A percentile compares a stretch with the other conserved stretches of the same genome.
Evolutionary conservation across 2,113 vertebrate species (phyloP).

Genomic region (Nanger granti): DNA sequence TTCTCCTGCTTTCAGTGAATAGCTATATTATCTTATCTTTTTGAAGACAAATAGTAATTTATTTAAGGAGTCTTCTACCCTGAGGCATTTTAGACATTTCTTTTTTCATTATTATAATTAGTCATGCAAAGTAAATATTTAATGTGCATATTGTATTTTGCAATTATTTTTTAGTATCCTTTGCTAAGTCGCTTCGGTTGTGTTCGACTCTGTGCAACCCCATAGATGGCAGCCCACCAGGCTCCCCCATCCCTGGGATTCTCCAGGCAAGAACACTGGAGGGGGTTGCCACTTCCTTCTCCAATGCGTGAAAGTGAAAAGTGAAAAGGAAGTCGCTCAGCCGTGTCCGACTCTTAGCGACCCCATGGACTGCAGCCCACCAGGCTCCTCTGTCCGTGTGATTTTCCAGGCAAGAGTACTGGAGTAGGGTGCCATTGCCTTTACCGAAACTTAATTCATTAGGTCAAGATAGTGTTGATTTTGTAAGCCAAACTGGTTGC

Average conservation of each 20-base stretch:
- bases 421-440: background rate
- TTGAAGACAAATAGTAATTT: background rate
- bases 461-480: background rate
- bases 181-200: too few relatives aligned
- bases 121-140: conserved; percentile 11
- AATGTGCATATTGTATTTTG: background rate
- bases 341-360: too few relatives aligned
- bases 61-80: background rate
- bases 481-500: background rate
- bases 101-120: conserved; percentile 21
- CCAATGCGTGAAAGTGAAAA: too few relatives aligned
- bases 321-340: too few relatives aligned
- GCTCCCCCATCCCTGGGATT: too few relatives aligned
- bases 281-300: too few relatives aligned
- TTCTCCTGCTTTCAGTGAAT: background rate
- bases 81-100: background rate
- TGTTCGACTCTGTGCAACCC: too few relatives aligned
- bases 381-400: too few relatives aligned
- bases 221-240: too few relatives aligned
- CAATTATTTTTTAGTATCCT: background rate
- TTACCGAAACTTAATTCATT: background rate
- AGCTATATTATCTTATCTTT: background rate
- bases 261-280: too few relatives aligned
- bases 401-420: too few relatives aligned
- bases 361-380: too few relatives aligned